Evolutionary conservation across 2,797 vertebrate genomes (phyloP), one percentile per base, ranked within the genome.

Genomic region (Pseudochromis fuscus): DNA sequence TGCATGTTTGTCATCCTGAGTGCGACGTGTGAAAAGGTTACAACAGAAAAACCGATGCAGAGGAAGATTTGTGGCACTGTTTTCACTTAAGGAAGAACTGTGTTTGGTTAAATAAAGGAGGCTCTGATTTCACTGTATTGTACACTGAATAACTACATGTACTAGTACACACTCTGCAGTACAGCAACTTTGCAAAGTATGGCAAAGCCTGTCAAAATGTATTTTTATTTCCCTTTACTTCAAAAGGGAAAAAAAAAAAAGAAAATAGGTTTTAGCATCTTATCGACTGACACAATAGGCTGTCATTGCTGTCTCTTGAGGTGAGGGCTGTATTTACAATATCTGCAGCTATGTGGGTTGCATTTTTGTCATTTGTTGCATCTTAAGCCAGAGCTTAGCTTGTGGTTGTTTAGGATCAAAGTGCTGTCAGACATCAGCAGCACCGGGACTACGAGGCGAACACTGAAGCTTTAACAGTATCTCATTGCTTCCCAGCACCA

Each of bases 351-450:
- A 61, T 61, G 56, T 44, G 25, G 46, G 75, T 27, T 72, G 59
- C 58, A 65, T 56, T 70, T n/a, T 52, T 33, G 70, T 81, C 46
- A 51, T 62, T 23, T 63, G 56, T 46, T 84, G 59, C 75, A 77
- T 83, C 63, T 87, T 71, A 70, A 85, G 74, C 67, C 50, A 52
- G 57, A 55, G 72, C 68, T 77, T 65, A 83, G 62, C 65, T 77
- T 10, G 30, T 58, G 72, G 52, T 62, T 79, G 65, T 71, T 81
- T 13, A 16, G 67, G 67, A 85, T 85, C 76, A 73, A 80, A 78
- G 71, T 45, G 64, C 62, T 74, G 87, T 70, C 73, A 86, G 40
- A 63, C 58, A 71, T 44, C 49, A 4, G 19, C 45, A 28, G 73
- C 57, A 33, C 9, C 24, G 46, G 60, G 55, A 74, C 69, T 76